These are phyloP conservation scores for Geodia barretti DNA, from an alignment of 37 sponge, comb jelly and placozoan genomes.

Conservation along the genomic window DNA sequence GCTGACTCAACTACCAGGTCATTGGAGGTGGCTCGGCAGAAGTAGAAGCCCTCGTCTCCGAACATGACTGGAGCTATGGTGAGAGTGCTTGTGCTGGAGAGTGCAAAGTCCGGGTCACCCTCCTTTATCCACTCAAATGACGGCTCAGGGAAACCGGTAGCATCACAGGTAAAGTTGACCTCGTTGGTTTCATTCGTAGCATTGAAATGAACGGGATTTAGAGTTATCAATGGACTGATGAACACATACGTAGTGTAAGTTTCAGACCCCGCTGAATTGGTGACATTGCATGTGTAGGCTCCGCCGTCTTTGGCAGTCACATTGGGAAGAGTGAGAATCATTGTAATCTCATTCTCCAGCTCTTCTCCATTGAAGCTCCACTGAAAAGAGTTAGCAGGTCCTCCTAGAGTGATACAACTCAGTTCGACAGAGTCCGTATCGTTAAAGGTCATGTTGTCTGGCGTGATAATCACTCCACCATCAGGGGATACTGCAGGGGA, in stretches of 20 bases:
- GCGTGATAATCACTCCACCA: slow-evolving; percentile 9
- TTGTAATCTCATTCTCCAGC: background rate
- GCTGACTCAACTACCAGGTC: background rate
- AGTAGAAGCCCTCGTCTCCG: slow-evolving; percentile 50
- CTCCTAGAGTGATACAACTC: slow-evolving; percentile 52
- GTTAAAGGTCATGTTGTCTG: slow-evolving; percentile 11
- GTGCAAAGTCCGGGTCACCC: background rate
- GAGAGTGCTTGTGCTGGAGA: background rate
- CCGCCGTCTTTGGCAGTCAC: slow-evolving; percentile 25
- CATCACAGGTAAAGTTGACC: slow-evolving; percentile 45
- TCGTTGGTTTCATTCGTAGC: background rate
- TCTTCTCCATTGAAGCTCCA: slow-evolving; percentile 13
- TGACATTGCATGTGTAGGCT: slow-evolving; percentile 50
- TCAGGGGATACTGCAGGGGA: slow-evolving; percentile 8
- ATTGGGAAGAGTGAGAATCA: background rate
- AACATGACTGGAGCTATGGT: background rate
- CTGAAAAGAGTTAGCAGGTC: slow-evolving; percentile 22
- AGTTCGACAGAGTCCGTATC: slow-evolving; percentile 1
- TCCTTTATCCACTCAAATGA: slow-evolving; percentile 33
- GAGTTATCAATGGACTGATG: slow-evolving; percentile 26
- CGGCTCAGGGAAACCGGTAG: slow-evolving; percentile 31
- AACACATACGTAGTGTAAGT: slow-evolving; percentile 15
- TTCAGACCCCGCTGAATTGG: slow-evolving; percentile 57
- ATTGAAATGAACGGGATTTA: background rate
- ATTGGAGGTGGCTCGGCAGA: slow-evolving; percentile 23